phyloP scores from a whole-genome alignment of 2,888 invertebrate species.

The Halictus ligatus region DNA sequence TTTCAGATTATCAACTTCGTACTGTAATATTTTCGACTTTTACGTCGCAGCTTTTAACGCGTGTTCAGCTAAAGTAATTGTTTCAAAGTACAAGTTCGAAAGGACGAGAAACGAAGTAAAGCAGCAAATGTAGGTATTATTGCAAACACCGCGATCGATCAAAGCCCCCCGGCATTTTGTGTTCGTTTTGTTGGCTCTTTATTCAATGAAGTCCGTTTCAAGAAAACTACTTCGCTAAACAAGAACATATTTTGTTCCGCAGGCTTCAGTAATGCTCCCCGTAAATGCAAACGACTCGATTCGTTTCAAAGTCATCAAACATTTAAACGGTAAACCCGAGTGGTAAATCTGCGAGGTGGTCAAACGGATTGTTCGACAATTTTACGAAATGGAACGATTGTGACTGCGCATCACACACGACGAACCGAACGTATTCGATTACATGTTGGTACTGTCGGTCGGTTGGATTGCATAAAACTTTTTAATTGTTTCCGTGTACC shows the following conservation, averaged over 20 bases:
- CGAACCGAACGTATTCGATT: constrained; percentile 20
- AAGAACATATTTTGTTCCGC: not conserved
- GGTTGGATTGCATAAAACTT: constrained; percentile 14
- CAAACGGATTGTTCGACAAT: constrained; percentile 18
- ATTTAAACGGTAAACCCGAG: not conserved
- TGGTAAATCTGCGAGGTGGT: no score
- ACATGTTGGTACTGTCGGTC: constrained; percentile 7
- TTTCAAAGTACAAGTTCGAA: not conserved
- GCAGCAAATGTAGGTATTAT: not conserved
- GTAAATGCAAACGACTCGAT: not conserved
- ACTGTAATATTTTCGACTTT: not conserved
- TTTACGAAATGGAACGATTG: constrained; percentile 26
- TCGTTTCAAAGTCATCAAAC: not conserved
- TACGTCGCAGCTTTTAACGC: not conserved
- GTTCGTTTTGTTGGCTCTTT: not conserved
- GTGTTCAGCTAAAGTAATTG: not conserved
- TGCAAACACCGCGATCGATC: not conserved
- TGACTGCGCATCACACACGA: not conserved
- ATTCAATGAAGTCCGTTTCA: not conserved
- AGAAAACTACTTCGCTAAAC: not conserved
- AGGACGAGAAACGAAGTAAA: not conserved
- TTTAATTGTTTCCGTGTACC: constrained; percentile 12
- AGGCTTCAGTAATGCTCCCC: not conserved
- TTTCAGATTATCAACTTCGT: not conserved
- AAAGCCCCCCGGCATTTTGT: not conserved